phyloP scores from a whole-genome alignment of 2,888 invertebrate species.

The Polyploca ridens region DNA sequence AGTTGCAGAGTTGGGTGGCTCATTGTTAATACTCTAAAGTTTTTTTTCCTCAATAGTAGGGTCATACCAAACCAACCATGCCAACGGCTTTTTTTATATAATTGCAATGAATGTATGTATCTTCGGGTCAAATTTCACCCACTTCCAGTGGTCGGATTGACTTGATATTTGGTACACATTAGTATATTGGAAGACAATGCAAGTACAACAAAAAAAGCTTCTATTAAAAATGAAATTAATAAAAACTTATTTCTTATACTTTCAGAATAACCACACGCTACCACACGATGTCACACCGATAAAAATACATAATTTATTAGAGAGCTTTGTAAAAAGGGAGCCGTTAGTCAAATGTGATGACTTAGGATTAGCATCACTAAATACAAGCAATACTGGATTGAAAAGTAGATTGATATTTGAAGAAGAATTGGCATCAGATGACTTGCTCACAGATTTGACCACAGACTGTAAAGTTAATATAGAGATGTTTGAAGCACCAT shows the following conservation, averaged over 20 bases:
- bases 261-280: neutral
- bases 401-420: conserved; percentile 37
- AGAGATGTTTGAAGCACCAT: conserved; percentile 16
- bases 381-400: conserved; percentile 8
- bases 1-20: too few species aligned
- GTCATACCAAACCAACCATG: too few species aligned
- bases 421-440: conserved; percentile 28
- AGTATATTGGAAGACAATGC: too few species aligned
- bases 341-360: conserved; percentile 8
- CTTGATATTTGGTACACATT: too few species aligned
- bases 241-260: neutral
- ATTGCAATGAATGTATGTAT: too few species aligned
- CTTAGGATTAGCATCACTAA: neutral
- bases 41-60: too few species aligned
- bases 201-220: too few species aligned
- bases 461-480: conserved; percentile 29
- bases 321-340: conserved; percentile 4
- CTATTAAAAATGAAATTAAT: too few species aligned
- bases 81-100: too few species aligned
- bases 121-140: too few species aligned
- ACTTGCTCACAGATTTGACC: conserved; percentile 19
- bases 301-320: neutral
- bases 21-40: too few species aligned
- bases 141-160: too few species aligned
- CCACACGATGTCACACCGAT: neutral